Conservation (phyloP, 2,797 vertebrate species). For the Astyanax mexicanus region DNA sequence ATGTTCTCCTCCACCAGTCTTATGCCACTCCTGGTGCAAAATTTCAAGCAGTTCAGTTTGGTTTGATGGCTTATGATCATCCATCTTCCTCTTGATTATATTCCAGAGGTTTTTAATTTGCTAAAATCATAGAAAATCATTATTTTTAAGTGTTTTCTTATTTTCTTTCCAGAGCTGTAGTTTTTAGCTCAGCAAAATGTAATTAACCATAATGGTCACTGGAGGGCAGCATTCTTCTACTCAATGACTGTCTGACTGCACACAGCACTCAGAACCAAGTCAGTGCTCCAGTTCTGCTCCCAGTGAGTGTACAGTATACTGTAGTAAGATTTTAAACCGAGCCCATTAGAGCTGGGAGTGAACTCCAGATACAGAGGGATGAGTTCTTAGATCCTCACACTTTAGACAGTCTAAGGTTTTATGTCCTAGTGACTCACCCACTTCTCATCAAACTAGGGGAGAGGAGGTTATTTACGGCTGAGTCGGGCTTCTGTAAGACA, state of each 20-base stretch:
- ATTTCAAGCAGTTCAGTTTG: too few species aligned
- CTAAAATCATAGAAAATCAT: too few species aligned
- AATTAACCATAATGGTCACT: conserved; percentile 3
- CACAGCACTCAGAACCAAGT: not conserved
- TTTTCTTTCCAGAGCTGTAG: too few species aligned
- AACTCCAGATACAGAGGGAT: not conserved
- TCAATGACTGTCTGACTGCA: not conserved
- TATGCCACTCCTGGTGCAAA: too few species aligned
- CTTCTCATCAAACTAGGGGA: not conserved
- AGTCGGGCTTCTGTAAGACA: conserved; percentile 1
- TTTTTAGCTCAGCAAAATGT: not conserved
- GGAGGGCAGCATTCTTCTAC: conserved; percentile 39
- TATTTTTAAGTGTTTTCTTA: too few species aligned
- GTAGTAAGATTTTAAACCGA: too few species aligned
- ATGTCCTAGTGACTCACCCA: conserved; percentile 2
- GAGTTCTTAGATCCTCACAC: not conserved
- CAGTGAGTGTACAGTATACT: too few species aligned
- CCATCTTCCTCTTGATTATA: too few species aligned
- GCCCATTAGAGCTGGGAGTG: not conserved
- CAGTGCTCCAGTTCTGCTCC: not conserved
- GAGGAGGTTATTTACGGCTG: not conserved
- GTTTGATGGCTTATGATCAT: too few species aligned
- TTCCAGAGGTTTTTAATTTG: too few species aligned
- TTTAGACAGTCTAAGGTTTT: not conserved
- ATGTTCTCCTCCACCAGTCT: too few species aligned